A percentile compares a stretch with the other conserved stretches of the same genome.
These are phyloP conservation scores for Nomada goodeniana DNA, from an alignment of 2,888 invertebrate species.

Conservation along the genomic window DNA sequence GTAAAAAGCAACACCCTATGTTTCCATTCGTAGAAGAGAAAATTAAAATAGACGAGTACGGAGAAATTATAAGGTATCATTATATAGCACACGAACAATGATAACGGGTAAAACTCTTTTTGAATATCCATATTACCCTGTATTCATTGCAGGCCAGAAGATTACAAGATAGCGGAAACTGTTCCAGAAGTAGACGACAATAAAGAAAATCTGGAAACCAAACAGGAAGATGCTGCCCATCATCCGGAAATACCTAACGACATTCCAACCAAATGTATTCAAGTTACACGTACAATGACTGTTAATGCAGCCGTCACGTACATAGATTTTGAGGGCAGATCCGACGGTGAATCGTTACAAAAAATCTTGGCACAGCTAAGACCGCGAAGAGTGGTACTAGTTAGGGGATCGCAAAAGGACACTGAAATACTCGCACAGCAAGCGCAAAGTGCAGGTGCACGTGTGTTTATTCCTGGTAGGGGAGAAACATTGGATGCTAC, in stretches of 20 bases:
- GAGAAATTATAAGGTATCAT: slow-evolving; percentile 92
- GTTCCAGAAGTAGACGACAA: slow-evolving; percentile 89
- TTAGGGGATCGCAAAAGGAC: slow-evolving; percentile 90
- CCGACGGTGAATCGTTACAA: slow-evolving; percentile 93
- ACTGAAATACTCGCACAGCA: slow-evolving; percentile 89
- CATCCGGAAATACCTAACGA: slow-evolving; percentile 86
- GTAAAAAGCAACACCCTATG: slow-evolving; percentile 97
- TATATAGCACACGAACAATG: slow-evolving; percentile 11
- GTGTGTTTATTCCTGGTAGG: slow-evolving; percentile 92
- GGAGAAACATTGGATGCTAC: slow-evolving; percentile 97
- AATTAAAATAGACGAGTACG: slow-evolving; percentile 97
- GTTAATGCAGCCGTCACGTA: slow-evolving; percentile 95
- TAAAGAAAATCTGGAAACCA: slow-evolving; percentile 88
- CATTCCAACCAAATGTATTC: slow-evolving; percentile 96
- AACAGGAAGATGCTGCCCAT: slow-evolving; percentile 87
- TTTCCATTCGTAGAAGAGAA: slow-evolving; percentile 97
- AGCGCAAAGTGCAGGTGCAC: slow-evolving; percentile 89
- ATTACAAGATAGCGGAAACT: slow-evolving; percentile 93
- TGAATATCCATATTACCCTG: neutral
- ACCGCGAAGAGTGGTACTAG: slow-evolving; percentile 89
- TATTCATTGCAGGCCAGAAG: slow-evolving; percentile 89
- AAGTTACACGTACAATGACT: slow-evolving; percentile 89
- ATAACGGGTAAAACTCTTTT: neutral
- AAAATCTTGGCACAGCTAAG: slow-evolving; percentile 88
- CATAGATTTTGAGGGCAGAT: slow-evolving; percentile 98